Evolutionary conservation across 2,113 vertebrate genomes (phyloP).

Genomic region (Mesembrinibis cayennensis): DNA sequence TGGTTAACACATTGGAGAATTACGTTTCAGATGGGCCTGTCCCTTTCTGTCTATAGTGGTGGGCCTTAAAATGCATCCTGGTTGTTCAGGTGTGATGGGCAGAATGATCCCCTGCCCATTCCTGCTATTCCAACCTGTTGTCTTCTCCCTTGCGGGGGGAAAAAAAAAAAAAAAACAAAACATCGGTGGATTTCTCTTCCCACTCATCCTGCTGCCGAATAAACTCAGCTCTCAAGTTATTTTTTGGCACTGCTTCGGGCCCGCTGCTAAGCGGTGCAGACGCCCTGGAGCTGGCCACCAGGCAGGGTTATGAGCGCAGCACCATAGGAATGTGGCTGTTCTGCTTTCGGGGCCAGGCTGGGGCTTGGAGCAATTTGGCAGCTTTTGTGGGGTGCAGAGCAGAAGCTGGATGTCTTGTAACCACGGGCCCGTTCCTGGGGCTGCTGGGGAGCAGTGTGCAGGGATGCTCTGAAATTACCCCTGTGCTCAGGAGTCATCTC

Average conservation of each 20-base stretch:
- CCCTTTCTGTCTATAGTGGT: background rate
- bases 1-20: background rate
- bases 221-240: background rate
- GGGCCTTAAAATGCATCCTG: background rate
- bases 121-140: background rate
- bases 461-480: background rate
- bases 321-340: background rate
- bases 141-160: background rate
- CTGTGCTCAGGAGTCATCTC: background rate
- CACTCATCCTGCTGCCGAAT: background rate
- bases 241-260: background rate
- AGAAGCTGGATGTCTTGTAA: background rate
- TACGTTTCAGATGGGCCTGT: background rate
- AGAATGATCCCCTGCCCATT: background rate
- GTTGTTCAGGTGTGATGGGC: background rate
- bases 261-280: fast-evolving
- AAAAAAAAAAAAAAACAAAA: background rate
- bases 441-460: fast-evolving
- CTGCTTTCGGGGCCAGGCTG: background rate
- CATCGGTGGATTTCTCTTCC: background rate
- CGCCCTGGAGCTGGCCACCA: background rate
- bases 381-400: background rate
- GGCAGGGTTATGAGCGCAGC: background rate
- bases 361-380: background rate
- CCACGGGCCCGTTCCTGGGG: fast-evolving